A percentile compares a stretch with the other conserved stretches of the same genome.
Evolutionary conservation across 2,797 vertebrate species (phyloP).

Genomic region (Lithobates pipiens): DNA sequence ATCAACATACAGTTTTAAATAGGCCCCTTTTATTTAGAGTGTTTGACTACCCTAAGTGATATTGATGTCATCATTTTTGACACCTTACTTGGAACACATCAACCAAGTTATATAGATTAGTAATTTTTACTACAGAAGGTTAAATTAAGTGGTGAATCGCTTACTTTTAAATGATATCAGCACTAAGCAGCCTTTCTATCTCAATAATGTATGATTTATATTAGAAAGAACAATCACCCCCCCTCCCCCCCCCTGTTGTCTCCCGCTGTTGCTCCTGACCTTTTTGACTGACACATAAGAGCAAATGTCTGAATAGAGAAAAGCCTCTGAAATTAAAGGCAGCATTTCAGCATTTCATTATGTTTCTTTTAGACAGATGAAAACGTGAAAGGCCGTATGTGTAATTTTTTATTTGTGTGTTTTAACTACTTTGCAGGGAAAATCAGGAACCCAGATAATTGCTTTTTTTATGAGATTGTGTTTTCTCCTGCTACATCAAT

Average conservation of each 20-base stretch:
- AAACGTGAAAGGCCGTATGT: neutral
- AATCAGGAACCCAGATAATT: neutral
- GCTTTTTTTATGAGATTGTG: neutral
- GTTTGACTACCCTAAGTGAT: neutral
- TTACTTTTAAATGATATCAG: conserved; percentile 33
- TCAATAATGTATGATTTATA: conserved; percentile 38
- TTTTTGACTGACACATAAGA: conserved; percentile 71
- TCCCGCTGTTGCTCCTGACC: conserved; percentile 63
- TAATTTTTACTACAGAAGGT: neutral
- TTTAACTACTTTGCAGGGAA: neutral
- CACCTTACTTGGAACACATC: neutral
- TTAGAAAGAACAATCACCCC: conserved; percentile 52
- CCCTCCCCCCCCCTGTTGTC: conserved; percentile 10
- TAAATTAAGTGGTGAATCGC: conserved; percentile 16
- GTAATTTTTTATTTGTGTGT: neutral
- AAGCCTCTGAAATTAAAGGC: conserved; percentile 77
- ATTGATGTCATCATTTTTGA: neutral
- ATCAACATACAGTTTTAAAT: neutral
- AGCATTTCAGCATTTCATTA: conserved; percentile 97
- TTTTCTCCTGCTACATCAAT: neutral
- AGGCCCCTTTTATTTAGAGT: neutral
- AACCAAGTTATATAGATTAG: neutral
- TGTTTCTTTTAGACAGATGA: conserved; percentile 78
- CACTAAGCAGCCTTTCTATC: conserved; percentile 5
- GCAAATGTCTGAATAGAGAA: conserved; percentile 72